Evolutionary conservation across 2,797 vertebrate genomes (phyloP).

Genomic region (Coracias cyanogaster): DNA sequence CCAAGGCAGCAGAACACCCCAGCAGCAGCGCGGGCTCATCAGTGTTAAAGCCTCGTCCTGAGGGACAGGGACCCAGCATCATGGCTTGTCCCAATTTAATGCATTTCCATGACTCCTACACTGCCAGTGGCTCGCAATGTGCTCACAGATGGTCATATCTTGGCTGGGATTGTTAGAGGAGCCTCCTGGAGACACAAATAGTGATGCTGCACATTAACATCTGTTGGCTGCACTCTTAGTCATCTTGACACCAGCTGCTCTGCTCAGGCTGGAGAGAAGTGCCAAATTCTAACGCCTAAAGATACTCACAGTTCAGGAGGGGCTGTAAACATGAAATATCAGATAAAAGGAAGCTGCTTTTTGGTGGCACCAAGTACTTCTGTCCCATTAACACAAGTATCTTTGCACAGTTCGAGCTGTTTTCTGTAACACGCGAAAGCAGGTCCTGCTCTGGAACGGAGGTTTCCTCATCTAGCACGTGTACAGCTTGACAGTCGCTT

Average conservation of each 20-base stretch:
- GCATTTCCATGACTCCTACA: fast-evolving
- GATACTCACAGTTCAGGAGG: slow-evolving; percentile 88
- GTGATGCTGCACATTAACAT: not conserved
- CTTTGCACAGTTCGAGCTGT: slow-evolving; percentile 72
- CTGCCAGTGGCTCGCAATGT: fast-evolving
- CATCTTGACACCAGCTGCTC: not conserved
- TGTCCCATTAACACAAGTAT: slow-evolving; percentile 87
- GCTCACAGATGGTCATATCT: fast-evolving
- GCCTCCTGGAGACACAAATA: not conserved
- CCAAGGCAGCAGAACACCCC: not conserved
- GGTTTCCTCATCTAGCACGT: slow-evolving; percentile 62
- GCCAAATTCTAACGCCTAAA: not conserved
- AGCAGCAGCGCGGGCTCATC: not conserved
- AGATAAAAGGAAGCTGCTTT: slow-evolving; percentile 90
- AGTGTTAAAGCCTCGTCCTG: not conserved
- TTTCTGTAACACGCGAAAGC: slow-evolving; percentile 86
- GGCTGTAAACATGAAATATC: slow-evolving; percentile 89
- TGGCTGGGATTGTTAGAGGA: not conserved
- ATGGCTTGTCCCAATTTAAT: not conserved
- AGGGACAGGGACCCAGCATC: not conserved
- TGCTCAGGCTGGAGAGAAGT: not conserved
- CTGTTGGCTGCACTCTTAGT: not conserved
- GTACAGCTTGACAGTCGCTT: slow-evolving; percentile 54
- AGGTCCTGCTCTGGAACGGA: slow-evolving; percentile 81
- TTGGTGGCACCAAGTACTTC: slow-evolving; percentile 89